These are phyloP conservation scores for Monodelphis domestica DNA, from an alignment of 2,797 vertebrate species.

Conservation along the genomic window DNA sequence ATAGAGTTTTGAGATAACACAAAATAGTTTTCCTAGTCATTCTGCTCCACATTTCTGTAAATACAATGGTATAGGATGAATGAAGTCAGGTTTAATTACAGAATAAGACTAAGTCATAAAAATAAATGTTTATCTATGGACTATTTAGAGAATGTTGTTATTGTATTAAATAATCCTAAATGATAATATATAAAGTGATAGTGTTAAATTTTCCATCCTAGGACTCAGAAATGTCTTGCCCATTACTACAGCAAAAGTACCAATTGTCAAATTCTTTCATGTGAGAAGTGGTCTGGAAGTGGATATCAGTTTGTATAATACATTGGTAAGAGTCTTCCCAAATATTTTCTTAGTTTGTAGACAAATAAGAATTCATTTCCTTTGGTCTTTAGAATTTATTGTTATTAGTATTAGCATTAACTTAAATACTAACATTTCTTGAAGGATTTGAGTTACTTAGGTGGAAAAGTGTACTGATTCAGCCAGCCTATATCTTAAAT, in stretches of 20 bases:
- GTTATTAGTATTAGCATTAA: not conserved
- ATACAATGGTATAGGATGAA: not conserved
- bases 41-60: not conserved
- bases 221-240: constrained; percentile 95
- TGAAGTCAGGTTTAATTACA: constrained; percentile 5
- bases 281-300: constrained; percentile 94
- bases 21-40: constrained; percentile 13
- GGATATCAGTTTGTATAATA: constrained; percentile 98
- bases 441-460: not conserved
- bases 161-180: constrained; percentile 11
- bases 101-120: not conserved
- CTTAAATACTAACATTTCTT: not conserved
- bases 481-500: constrained; percentile 30
- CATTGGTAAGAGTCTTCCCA: constrained; percentile 88
- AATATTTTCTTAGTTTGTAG: constrained; percentile 14
- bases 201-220: constrained; percentile 77
- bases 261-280: constrained; percentile 97
- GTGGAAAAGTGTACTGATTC: constrained; percentile 34
- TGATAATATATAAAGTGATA: not conserved
- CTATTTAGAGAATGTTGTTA: not conserved
- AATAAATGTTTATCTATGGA: not conserved
- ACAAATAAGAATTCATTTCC: constrained; percentile 4
- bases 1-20: not conserved
- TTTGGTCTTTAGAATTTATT: not conserved
- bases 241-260: constrained; percentile 98